Evolutionary conservation across 1,140 invertebrate species (phyloP).

Genomic region (Scylla paramamosain): DNA sequence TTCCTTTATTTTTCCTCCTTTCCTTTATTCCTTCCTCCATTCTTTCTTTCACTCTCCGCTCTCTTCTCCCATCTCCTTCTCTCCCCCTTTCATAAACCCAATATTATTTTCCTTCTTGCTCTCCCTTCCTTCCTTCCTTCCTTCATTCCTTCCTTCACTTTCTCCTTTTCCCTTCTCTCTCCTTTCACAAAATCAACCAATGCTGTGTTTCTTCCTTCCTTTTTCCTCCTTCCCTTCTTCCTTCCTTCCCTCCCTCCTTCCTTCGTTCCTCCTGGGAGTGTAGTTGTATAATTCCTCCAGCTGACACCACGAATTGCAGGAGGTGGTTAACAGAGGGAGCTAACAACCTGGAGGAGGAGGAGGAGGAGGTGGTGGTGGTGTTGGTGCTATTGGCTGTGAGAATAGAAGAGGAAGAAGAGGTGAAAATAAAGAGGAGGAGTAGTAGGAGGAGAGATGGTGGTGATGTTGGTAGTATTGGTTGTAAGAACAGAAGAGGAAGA

Average conservation of each 20-base stretch:
- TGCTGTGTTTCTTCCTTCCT: too few relatives aligned
- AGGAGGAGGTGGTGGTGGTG: too few relatives aligned
- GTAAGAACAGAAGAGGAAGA: too few relatives aligned
- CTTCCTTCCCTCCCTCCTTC: background rate
- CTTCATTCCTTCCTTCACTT: background rate
- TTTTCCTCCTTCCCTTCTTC: background rate
- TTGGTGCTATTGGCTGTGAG: too few relatives aligned
- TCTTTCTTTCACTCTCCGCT: background rate
- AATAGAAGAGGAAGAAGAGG: too few relatives aligned
- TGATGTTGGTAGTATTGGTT: too few relatives aligned
- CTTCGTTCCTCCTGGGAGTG: background rate
- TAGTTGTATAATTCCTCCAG: constrained; percentile 26
- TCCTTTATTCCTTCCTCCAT: background rate
- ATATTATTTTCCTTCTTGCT: background rate
- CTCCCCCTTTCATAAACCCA: background rate
- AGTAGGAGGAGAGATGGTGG: too few relatives aligned
- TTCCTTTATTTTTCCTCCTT: background rate
- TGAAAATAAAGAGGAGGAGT: too few relatives aligned
- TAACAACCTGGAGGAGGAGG: too few relatives aligned
- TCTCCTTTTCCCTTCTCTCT: background rate
- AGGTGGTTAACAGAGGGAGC: too few relatives aligned
- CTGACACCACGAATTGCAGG: background rate
- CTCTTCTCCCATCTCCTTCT: background rate
- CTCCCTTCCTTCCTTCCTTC: background rate
- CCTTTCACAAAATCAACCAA: background rate